phyloP scores from a whole-genome alignment of 1,140 invertebrate genomes.

The Bursaphelenchus mucronatus region DNA sequence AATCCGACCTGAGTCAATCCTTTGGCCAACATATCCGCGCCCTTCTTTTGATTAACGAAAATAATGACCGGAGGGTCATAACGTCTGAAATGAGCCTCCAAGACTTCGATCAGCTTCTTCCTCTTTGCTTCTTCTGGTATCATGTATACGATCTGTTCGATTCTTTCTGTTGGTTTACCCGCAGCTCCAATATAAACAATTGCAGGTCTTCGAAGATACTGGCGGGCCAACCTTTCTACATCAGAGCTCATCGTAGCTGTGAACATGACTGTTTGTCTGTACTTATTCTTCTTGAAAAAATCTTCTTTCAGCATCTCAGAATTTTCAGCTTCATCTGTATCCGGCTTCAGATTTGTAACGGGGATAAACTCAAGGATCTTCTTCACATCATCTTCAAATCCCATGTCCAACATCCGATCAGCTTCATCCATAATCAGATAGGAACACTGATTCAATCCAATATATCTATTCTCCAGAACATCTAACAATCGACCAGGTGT shows the following conservation, averaged over 20 bases:
- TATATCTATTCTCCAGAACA: constrained; percentile 93
- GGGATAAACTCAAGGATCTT: constrained; percentile 98
- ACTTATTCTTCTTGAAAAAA: constrained; percentile 86
- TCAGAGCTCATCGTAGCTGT: constrained; percentile 99
- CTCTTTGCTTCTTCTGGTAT: constrained; percentile 86
- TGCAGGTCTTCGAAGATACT: constrained; percentile 87
- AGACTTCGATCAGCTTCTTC: constrained; percentile 66
- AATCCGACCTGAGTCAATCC: constrained; percentile 93
- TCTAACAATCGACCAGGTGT: constrained; percentile 98
- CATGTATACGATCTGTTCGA: constrained; percentile 95
- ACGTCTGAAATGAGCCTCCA: constrained; percentile 68
- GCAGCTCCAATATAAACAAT: constrained; percentile 86
- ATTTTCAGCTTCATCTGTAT: constrained; percentile 96
- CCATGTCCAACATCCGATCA: constrained; percentile 99
- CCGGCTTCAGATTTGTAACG: constrained; percentile 95
- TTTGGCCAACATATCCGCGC: constrained; percentile 92
- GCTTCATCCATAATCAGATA: constrained; percentile 73
- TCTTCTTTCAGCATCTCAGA: constrained; percentile 82
- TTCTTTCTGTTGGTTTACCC: constrained; percentile 93
- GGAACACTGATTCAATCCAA: constrained; percentile 87
- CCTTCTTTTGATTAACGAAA: constrained; percentile 99
- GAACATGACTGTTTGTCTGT: constrained; percentile 99
- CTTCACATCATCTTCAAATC: constrained; percentile 95
- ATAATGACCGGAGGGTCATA: constrained; percentile 93
- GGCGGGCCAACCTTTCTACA: constrained; percentile 88